phyloP scores from a whole-genome alignment of 2,797 vertebrate species.

The Macrochelys suwanniensis region DNA sequence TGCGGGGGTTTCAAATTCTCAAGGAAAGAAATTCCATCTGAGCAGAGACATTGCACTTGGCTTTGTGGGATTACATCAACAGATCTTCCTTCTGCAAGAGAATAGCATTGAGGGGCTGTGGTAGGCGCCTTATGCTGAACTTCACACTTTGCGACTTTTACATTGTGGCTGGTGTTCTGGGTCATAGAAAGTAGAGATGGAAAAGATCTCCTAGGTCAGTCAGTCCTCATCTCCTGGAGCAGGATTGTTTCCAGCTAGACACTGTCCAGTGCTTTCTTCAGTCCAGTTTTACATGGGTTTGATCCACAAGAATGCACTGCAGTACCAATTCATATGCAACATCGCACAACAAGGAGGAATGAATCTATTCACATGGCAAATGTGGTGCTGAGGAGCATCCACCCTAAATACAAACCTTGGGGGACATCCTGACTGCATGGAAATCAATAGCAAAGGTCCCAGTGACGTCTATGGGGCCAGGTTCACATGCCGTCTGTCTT shows the following conservation, averaged over 20 bases:
- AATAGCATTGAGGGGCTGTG: neutral
- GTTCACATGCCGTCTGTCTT: neutral
- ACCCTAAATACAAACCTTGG: fast-evolving
- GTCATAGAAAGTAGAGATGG: neutral
- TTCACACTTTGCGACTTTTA: neutral
- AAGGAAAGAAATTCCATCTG: neutral
- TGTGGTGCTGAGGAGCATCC: neutral
- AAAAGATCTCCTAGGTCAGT: neutral
- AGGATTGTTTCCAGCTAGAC: neutral
- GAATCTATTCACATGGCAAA: neutral
- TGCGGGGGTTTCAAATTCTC: neutral
- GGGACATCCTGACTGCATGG: neutral
- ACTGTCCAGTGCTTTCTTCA: neutral
- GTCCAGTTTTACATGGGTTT: neutral
- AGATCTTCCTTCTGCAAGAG: neutral
- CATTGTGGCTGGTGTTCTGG: neutral
- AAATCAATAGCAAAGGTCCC: neutral
- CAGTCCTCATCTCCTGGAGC: neutral
- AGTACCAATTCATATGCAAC: neutral
- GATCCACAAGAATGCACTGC: neutral
- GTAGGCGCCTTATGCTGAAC: neutral
- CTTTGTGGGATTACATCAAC: neutral
- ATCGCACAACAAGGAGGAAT: neutral
- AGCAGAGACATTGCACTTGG: neutral
- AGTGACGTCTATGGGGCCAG: neutral